Evolutionary conservation across 2,888 invertebrate species (phyloP).

Genomic region (Tuberolachnus salignus): DNA sequence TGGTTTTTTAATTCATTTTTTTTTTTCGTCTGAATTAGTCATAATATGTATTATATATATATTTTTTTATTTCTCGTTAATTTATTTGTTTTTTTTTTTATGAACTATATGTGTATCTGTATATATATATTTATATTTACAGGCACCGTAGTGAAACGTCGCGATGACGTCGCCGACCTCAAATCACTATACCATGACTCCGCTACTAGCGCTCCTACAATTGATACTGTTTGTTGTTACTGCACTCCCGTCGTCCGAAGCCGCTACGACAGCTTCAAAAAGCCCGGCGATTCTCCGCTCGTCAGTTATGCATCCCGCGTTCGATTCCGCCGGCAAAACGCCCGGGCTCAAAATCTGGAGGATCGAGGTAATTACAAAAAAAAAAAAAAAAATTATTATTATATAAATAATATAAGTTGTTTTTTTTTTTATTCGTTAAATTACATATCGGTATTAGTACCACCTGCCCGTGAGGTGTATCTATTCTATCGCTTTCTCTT

Average conservation of each 20-base stretch:
- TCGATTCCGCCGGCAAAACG: conserved; percentile 72
- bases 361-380: conserved; percentile 72
- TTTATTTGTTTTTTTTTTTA: too few relatives aligned
- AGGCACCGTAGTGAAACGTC: conserved; percentile 20
- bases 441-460: not conserved
- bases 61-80: not conserved
- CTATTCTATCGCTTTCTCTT: not conserved
- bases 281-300: conserved; percentile 17
- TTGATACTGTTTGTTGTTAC: conserved; percentile 11
- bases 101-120: too few relatives aligned
- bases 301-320: conserved; percentile 66
- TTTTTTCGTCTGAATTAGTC: too few relatives aligned
- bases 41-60: not conserved
- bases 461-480: too few relatives aligned
- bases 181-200: conserved; percentile 16
- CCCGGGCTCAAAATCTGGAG: conserved; percentile 80
- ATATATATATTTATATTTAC: too few relatives aligned
- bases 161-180: conserved; percentile 26
- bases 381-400: not conserved
- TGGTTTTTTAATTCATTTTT: too few relatives aligned
- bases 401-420: not conserved
- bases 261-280: conserved; percentile 23
- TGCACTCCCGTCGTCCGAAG: conserved; percentile 30
- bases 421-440: not conserved
- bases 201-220: conserved; percentile 40